Conservation (phyloP, 2,888 invertebrate species). For the Tholera decimalis region DNA sequence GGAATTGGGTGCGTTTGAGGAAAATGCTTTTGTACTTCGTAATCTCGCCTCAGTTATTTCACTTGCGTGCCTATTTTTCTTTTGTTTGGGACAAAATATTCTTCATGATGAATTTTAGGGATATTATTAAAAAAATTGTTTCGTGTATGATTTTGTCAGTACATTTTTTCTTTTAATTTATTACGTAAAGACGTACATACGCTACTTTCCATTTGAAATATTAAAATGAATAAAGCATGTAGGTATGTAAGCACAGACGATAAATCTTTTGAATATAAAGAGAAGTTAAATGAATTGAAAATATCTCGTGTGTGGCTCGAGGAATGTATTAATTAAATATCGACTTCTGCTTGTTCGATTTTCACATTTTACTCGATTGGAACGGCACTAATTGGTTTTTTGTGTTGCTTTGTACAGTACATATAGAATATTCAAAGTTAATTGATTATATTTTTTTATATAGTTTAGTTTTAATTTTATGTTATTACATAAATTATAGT, state of each 20-base stretch:
- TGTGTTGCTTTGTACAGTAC: neutral
- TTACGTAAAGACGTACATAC: neutral
- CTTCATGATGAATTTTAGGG: conserved; percentile 42
- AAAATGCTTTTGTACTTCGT: conserved; percentile 69
- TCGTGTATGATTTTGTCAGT: conserved; percentile 6
- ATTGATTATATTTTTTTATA: too few relatives aligned
- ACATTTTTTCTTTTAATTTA: neutral
- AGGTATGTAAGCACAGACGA: neutral
- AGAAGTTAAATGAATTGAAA: conserved; percentile 37
- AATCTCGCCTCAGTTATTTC: conserved; percentile 73
- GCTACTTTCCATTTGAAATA: neutral
- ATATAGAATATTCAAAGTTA: neutral
- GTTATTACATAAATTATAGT: too few relatives aligned
- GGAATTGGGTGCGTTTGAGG: conserved; percentile 68
- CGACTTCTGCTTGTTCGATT: conserved; percentile 12
- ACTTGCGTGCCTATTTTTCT: conserved; percentile 57
- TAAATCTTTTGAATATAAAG: conserved; percentile 14
- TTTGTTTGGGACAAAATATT: conserved; percentile 60
- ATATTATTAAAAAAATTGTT: conserved; percentile 38
- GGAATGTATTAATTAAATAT: conserved; percentile 44
- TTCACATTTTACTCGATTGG: conserved; percentile 9
- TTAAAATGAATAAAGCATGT: neutral
- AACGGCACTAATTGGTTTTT: conserved; percentile 16
- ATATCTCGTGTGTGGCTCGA: conserved; percentile 8
- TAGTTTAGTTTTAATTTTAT: too few relatives aligned